Evolutionary conservation across 1,140 invertebrate genomes (phyloP).

Genomic region (Drosophila tropicalis): DNA sequence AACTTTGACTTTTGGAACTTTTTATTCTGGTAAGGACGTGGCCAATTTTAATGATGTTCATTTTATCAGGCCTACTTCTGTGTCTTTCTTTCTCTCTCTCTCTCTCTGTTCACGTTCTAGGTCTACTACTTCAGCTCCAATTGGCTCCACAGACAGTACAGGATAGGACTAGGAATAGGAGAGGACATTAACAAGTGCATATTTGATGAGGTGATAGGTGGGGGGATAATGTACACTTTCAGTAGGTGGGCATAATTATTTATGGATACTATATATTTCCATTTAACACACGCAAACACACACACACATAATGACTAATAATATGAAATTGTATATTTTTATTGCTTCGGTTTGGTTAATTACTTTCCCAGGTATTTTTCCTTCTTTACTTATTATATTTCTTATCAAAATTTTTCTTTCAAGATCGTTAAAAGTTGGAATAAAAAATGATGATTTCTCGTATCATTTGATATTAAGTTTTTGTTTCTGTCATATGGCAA

Average conservation of each 20-base stretch:
- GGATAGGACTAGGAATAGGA: background rate
- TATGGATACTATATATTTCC: conserved; percentile 4
- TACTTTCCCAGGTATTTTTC: background rate
- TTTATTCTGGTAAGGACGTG: conserved; percentile 27
- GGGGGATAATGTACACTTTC: background rate
- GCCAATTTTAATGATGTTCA: conserved; percentile 57
- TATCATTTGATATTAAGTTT: too few relatives aligned
- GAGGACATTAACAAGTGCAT: conserved; percentile 12
- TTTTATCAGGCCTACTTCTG: conserved; percentile 32
- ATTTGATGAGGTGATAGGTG: conserved; percentile 9
- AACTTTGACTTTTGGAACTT: conserved; percentile 20
- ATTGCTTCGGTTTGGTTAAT: conserved; percentile 1
- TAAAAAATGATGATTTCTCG: too few relatives aligned
- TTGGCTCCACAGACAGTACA: background rate
- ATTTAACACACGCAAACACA: background rate
- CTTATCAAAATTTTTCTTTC: background rate
- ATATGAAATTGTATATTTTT: conserved; percentile 1
- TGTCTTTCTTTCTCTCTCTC: background rate
- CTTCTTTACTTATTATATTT: background rate
- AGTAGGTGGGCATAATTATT: conserved; percentile 2
- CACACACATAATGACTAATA: background rate
- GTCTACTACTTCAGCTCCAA: background rate
- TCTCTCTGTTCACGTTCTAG: background rate
- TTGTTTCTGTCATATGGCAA: too few relatives aligned
- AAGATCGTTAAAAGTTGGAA: too few relatives aligned